A percentile compares a stretch with the other conserved stretches of the same genome.
These are phyloP conservation scores for Trimorus sp. DNA, from an alignment of 2,888 invertebrate species.

Conservation along the genomic window DNA sequence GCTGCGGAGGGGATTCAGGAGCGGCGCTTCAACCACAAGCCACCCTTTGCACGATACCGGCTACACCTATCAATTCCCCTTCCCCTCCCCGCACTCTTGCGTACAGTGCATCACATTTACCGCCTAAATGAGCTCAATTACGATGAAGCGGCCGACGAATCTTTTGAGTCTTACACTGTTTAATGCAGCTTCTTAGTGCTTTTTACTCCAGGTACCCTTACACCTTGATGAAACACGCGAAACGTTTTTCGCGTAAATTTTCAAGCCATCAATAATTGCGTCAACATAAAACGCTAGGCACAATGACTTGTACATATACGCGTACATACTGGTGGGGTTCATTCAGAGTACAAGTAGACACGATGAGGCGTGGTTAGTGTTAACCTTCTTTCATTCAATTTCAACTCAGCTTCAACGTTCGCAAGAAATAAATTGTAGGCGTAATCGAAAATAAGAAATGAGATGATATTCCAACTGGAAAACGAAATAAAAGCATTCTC, in stretches of 20 bases:
- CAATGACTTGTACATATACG: slow-evolving; percentile 33
- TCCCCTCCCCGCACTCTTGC: background rate
- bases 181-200: no score
- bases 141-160: no score
- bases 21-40: slow-evolving; percentile 43
- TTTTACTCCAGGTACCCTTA: no score
- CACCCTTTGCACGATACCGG: slow-evolving; percentile 34
- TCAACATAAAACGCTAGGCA: slow-evolving; percentile 22
- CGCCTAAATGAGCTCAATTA: slow-evolving; percentile 7
- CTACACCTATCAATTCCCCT: slow-evolving; percentile 12
- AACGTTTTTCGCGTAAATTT: no score
- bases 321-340: slow-evolving; percentile 12
- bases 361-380: slow-evolving; percentile 23
- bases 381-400: slow-evolving; percentile 31
- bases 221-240: no score
- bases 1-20: slow-evolving; percentile 56
- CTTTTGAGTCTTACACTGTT: background rate
- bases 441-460: background rate
- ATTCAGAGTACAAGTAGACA: slow-evolving; percentile 23
- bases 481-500: no score
- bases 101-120: slow-evolving; percentile 1
- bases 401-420: slow-evolving; percentile 2
- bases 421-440: background rate
- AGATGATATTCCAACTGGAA: no score
- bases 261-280: no score